phyloP scores from a whole-genome alignment of 2,888 invertebrate species.

The Drosophila mimetica region DNA sequence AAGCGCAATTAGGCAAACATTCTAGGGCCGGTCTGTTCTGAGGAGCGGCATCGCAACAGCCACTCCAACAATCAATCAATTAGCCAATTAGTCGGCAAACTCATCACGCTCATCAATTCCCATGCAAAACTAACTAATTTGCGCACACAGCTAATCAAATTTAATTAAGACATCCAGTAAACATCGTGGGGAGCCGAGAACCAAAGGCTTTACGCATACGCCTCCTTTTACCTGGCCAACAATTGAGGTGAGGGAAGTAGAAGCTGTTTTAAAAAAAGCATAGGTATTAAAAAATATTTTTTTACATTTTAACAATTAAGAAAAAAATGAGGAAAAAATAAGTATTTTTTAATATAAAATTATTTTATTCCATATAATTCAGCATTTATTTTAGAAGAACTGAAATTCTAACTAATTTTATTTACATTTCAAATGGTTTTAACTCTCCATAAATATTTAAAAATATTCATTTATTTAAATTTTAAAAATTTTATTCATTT shows the following conservation, averaged over 20 bases:
- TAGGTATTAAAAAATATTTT: too few species aligned
- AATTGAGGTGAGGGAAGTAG: slow-evolving; percentile 6
- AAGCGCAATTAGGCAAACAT: slow-evolving; percentile 57
- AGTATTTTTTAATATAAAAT: too few species aligned
- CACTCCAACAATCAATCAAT: slow-evolving; percentile 69
- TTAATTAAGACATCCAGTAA: slow-evolving; percentile 74
- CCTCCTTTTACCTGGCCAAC: slow-evolving; percentile 23
- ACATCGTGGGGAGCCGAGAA: slow-evolving; percentile 45
- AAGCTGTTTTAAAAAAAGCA: not conserved
- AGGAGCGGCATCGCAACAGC: slow-evolving; percentile 28
- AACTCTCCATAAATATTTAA: too few species aligned
- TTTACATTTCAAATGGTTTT: too few species aligned
- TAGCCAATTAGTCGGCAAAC: slow-evolving; percentile 69
- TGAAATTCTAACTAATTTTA: too few species aligned
- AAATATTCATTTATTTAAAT: too few species aligned
- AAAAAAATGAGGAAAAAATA: too few species aligned
- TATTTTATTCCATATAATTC: too few species aligned
- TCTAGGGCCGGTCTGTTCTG: slow-evolving; percentile 4
- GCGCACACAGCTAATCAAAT: slow-evolving; percentile 76
- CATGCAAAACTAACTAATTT: slow-evolving; percentile 76
- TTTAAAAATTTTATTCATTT: too few species aligned
- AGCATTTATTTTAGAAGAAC: too few species aligned
- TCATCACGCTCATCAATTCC: slow-evolving; percentile 68
- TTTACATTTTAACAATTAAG: too few species aligned
- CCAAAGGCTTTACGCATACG: slow-evolving; percentile 42